Evolutionary conservation across 1,140 invertebrate genomes (phyloP), one percentile per base, ranked within the genome.

Genomic region (Drosophila sechellia): DNA sequence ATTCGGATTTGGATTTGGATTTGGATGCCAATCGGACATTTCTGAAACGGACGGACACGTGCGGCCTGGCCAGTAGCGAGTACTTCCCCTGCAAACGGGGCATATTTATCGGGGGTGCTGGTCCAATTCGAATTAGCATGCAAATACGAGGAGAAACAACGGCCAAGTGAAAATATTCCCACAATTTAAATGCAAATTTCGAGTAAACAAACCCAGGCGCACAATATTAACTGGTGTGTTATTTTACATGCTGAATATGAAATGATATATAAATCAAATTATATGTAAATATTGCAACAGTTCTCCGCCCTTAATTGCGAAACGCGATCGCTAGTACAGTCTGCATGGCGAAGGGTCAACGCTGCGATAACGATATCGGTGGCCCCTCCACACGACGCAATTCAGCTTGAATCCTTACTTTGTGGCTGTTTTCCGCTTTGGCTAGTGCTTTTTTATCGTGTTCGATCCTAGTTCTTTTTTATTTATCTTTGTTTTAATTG

Each of bases 111-210:
- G 17, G 37, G 15, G 22, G 22, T 6, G 35, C 54, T 64, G 64
- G 48, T 70, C 68, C 68, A 71, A 49, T 71, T 71, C 12, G 22
- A 70, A 71, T 71, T 71, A 71, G 25, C 34, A 70, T 73, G 56
- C 49, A 42, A 73, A 79, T 79, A 22, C 59, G 55, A 54, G 57
- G 15, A 58, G 49, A 52, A 49, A 65, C 43, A 58, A 54, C 46
- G 13, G 35, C 45, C 64, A 73, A 55, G 35, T 42, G 42, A 61
- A 81, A 56, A 73, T 39, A 68, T 86, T 86, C 81, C 77, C 81
- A 84, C 75, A 60, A 73, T 81, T 77, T 72, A 70, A 77, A 84
- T 84, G 81, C 72, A 77, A 84, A 84, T 77, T 48, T 75, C 35
- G 59, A 39, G 54, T 75, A 61, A 85, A 66, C 60, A 77, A 70